Percentiles rank a stretch among this genome's conserved stretches.
These are phyloP conservation scores for Helogale parvula DNA, from an alignment of 2,113 vertebrate species.

Conservation along the genomic window DNA sequence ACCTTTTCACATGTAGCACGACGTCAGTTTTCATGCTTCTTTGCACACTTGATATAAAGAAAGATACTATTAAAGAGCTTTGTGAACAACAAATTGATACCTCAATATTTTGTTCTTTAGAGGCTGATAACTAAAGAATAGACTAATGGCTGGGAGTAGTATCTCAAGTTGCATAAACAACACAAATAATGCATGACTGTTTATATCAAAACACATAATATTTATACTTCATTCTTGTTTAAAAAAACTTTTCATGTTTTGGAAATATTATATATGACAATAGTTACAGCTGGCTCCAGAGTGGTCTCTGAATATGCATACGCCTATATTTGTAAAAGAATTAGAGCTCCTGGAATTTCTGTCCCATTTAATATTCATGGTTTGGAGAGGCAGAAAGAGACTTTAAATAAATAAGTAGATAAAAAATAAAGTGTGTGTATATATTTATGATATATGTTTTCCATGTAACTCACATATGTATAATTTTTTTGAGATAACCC, in stretches of 20 bases:
- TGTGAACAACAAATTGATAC: neutral
- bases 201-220: neutral
- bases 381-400: neutral
- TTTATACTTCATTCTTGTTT: neutral
- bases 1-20: neutral
- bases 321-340: neutral
- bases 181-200: neutral
- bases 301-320: neutral
- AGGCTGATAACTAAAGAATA: neutral
- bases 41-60: neutral
- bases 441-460: neutral
- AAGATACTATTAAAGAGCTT: constrained; percentile 3
- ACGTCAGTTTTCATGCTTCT: neutral
- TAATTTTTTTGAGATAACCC: neutral
- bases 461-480: neutral
- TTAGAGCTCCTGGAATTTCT: neutral
- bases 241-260: neutral
- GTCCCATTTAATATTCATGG: neutral
- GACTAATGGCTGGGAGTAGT: neutral
- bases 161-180: neutral
- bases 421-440: neutral
- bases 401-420: neutral
- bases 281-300: neutral
- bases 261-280: neutral
- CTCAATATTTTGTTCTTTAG: neutral